Conservation (phyloP, 1,140 invertebrate species). For the Calycopis cecrops region DNA sequence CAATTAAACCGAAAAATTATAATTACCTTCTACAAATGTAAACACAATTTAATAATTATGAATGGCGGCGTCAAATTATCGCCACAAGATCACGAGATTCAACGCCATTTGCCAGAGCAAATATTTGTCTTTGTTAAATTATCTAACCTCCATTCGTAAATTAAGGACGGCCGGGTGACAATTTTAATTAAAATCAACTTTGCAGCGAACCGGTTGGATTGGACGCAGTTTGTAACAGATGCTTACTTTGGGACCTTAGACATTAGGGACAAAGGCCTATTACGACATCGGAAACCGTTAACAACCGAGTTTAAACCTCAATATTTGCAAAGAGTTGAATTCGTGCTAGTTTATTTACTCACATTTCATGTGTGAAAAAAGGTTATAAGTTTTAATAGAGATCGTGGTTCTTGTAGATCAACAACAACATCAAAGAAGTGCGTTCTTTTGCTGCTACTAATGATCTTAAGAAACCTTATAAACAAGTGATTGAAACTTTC, state of each 20-base stretch:
- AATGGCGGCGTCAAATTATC: neutral
- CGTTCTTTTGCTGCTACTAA: no score
- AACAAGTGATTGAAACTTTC: constrained; percentile 11
- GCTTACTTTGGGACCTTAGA: constrained; percentile 10
- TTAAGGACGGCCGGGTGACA: constrained; percentile 8
- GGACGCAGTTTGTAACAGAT: constrained; percentile 21
- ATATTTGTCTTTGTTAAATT: constrained; percentile 12
- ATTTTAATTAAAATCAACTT: constrained; percentile 25
- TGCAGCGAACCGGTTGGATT: constrained; percentile 17
- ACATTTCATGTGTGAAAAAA: neutral
- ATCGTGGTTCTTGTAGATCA: neutral
- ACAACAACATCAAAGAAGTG: no score
- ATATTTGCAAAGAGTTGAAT: neutral
- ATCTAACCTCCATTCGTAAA: constrained; percentile 12
- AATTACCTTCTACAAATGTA: neutral
- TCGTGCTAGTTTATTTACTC: neutral
- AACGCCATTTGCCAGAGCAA: constrained; percentile 12
- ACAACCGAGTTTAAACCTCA: neutral
- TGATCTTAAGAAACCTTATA: no score
- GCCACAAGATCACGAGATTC: constrained; percentile 1
- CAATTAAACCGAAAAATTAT: no score
- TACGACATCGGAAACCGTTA: constrained; percentile 3
- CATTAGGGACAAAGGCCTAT: constrained; percentile 14
- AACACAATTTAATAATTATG: constrained; percentile 8
- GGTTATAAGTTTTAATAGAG: neutral